phyloP scores from a whole-genome alignment of 2,797 vertebrate species.

The Myiotriccus ornatus region DNA sequence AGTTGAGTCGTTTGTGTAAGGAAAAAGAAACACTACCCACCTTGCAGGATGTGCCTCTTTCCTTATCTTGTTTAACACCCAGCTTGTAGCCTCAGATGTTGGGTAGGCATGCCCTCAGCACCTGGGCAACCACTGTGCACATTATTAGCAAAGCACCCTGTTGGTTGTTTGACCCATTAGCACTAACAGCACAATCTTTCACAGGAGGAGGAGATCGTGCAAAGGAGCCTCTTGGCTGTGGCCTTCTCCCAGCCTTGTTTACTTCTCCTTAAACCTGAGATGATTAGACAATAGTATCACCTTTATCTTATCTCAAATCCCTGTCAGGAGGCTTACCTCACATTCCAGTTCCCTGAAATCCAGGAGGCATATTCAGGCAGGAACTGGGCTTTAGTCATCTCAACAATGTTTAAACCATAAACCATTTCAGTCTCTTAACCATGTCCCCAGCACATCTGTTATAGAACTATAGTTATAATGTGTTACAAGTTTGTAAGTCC shows the following conservation, averaged over 20 bases:
- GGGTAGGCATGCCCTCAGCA: background rate
- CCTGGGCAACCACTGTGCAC: background rate
- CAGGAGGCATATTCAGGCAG: background rate
- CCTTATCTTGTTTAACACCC: background rate
- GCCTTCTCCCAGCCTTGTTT: background rate
- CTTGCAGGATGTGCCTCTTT: background rate
- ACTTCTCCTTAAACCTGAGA: background rate
- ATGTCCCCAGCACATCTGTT: background rate
- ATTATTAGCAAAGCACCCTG: background rate
- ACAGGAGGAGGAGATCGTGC: accelerated
- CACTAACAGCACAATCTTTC: background rate
- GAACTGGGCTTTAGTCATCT: background rate
- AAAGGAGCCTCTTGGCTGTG: background rate
- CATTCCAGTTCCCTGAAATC: background rate
- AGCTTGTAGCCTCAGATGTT: background rate
- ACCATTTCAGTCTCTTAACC: background rate
- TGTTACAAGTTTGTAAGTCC: background rate
- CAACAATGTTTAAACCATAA: background rate
- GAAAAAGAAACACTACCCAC: background rate
- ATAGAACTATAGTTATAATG: background rate
- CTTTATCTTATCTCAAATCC: background rate
- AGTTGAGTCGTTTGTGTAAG: background rate
- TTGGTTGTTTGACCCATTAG: background rate
- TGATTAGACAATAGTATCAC: background rate
- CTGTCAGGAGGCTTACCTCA: background rate